Evolutionary conservation across 1,140 invertebrate species (phyloP).

Genomic region (Cyclina sinensis): DNA sequence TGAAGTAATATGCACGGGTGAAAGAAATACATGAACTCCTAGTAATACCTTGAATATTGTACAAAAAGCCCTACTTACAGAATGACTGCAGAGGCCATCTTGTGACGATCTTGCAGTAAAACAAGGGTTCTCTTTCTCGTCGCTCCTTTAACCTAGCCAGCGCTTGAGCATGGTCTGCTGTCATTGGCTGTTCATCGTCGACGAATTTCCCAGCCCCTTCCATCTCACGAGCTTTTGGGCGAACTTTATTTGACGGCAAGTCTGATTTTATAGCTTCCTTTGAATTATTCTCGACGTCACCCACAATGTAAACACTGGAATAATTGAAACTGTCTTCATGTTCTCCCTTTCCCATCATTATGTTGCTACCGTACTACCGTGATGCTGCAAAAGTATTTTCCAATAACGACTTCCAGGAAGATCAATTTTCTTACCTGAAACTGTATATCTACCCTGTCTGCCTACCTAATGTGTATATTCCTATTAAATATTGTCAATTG

Average conservation of each 20-base stretch:
- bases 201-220: neutral
- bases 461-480: too few relatives aligned
- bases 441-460: too few relatives aligned
- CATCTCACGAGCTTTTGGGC: neutral
- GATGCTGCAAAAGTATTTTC: too few relatives aligned
- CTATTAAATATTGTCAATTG: too few relatives aligned
- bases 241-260: neutral
- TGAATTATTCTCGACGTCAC: neutral
- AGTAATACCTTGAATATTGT: too few relatives aligned
- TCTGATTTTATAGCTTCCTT: neutral
- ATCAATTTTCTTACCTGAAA: too few relatives aligned
- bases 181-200: neutral
- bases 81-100: constrained; percentile 47
- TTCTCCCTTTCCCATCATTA: constrained; percentile 26
- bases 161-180: constrained; percentile 19
- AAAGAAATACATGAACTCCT: too few relatives aligned
- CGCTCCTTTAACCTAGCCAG: constrained; percentile 6
- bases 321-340: neutral
- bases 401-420: too few relatives aligned
- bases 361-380: too few relatives aligned
- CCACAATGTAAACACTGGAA: too few relatives aligned
- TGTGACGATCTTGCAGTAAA: constrained; percentile 48
- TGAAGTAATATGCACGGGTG: too few relatives aligned
- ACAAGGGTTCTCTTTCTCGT: constrained; percentile 54
- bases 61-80: constrained; percentile 45